Evolutionary conservation across 2,113 vertebrate genomes (phyloP), one percentile per base, ranked within the genome.

Genomic region (Austrofundulus limnaeus): DNA sequence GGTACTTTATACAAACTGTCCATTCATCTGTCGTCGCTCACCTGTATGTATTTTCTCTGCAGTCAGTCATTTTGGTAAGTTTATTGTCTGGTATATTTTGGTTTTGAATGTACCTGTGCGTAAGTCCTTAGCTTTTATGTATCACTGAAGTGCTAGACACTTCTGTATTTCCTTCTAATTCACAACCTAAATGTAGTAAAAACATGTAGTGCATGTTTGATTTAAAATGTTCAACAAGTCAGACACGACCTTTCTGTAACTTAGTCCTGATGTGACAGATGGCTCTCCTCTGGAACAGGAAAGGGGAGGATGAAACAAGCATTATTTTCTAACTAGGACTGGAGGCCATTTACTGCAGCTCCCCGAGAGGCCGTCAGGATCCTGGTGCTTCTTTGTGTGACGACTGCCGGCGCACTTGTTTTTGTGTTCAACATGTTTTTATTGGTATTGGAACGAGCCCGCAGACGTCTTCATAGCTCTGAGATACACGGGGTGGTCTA

Each of bases 361-460:
- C 80, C 73, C 82, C 28, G 71, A 78, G 83, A 82, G 39, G 62
- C 80, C 71, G 58, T 84, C 21, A 68, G 60, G 80, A 84, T 86
- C 84, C 82, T 62, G 15, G 2, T 48, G 77, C 70, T 82, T 67
- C 67, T 77, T 84, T 78, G 48, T 72, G 45, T 24, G 31, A 60
- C 13, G 67, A 72, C 77, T 66, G 67, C 49, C 19, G 75, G 78
- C 77, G 81, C 80, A 81, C 75, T 85, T 87, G 65, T 15, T 59
- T 80, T 81, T 85, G 62, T 80, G 49, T 25, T 50, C 0, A 7
- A 11, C 19, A 17, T 14, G 2, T 49, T 42, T 69, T 70, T 54
- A 48, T 41, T 56, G 64, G 56, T 47, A 24, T 49, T 51, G 46
- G 58, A 82, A 73, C 25, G 24, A 42, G 70, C 56, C 49, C 24